These are phyloP conservation scores for Oenanthe oenanthe DNA, from an alignment of 2,113 vertebrate genomes.

Conservation along the genomic window DNA sequence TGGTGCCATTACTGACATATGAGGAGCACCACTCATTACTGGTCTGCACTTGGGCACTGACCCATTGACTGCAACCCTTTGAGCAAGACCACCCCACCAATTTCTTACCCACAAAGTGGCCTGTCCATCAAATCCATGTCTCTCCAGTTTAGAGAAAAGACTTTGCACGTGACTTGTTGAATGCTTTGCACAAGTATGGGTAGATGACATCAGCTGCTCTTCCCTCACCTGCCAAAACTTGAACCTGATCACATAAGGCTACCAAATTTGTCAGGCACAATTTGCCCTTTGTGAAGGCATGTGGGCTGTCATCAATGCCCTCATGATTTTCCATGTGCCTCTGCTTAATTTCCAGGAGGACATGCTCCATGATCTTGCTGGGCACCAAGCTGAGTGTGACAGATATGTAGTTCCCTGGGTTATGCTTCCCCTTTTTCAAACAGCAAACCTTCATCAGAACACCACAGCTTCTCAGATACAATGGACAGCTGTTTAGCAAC, in stretches of 20 bases:
- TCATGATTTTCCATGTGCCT: background rate
- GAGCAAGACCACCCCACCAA: background rate
- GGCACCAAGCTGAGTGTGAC: background rate
- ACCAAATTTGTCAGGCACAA: background rate
- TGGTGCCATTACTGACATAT: background rate
- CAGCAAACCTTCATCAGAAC: background rate
- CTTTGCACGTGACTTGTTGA: background rate
- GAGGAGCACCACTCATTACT: background rate
- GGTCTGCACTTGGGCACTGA: background rate
- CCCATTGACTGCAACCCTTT: background rate
- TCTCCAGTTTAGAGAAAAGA: background rate
- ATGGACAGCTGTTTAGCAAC: background rate
- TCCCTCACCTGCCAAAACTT: background rate
- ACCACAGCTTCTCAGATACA: background rate
- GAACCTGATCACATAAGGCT: background rate
- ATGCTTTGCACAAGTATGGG: background rate
- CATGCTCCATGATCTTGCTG: background rate
- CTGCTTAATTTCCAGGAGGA: background rate
- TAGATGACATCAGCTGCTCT: background rate
- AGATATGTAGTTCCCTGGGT: background rate
- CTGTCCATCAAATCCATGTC: background rate
- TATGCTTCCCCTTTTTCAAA: background rate
- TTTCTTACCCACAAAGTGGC: background rate
- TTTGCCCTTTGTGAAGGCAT: background rate
- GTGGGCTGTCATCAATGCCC: background rate